Percentiles rank a stretch among this genome's conserved stretches.
Conservation (phyloP, 2,888 invertebrate species). For the Callinectes sapidus region DNA sequence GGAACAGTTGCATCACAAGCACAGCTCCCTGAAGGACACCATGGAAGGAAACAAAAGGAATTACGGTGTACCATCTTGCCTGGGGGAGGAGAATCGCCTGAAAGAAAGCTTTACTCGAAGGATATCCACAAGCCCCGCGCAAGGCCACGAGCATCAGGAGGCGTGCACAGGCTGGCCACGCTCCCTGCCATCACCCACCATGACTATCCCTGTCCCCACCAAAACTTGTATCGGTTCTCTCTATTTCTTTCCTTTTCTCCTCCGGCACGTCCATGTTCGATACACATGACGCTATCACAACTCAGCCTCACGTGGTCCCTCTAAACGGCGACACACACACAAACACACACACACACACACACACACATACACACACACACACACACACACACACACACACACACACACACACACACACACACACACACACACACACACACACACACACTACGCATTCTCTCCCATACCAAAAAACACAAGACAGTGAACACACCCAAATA, state of each 20-base stretch:
- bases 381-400: slow-evolving; percentile 45
- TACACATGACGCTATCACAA: background rate
- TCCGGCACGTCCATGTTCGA: background rate
- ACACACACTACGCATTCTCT: too few relatives aligned
- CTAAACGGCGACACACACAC: background rate
- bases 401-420: slow-evolving; percentile 28
- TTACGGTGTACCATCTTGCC: background rate
- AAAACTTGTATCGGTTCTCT: background rate
- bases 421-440: slow-evolving; percentile 37
- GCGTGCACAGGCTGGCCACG: background rate
- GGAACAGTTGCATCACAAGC: background rate
- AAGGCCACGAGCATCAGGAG: background rate
- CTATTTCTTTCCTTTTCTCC: background rate
- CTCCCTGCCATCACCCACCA: background rate
- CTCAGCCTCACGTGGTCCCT: background rate
- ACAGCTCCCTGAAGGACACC: background rate
- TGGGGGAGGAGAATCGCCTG: background rate
- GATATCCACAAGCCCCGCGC: background rate
- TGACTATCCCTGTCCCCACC: background rate
- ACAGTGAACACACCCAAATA: background rate
- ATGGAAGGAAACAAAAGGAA: background rate
- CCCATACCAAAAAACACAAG: background rate
- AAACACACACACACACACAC: slow-evolving; percentile 28
- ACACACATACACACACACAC: slow-evolving; percentile 45
- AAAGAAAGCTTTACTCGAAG: background rate